Evolutionary conservation across 2,113 vertebrate genomes (phyloP).

Genomic region (Murina feae): DNA sequence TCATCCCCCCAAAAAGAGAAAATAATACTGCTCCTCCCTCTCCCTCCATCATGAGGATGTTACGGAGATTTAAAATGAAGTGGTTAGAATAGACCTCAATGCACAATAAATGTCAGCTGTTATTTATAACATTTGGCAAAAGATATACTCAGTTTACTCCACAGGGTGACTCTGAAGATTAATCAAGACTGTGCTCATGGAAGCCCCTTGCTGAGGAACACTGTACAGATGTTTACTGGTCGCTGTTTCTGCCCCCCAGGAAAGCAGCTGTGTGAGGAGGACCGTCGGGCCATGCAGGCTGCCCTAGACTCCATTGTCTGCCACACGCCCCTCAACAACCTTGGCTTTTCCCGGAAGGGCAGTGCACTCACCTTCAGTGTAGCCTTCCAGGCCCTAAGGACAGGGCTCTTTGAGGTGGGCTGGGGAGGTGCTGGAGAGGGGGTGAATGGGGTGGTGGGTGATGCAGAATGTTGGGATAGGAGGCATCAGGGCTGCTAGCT

Average conservation of each 20-base stretch:
- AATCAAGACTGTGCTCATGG: background rate
- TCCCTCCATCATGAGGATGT: background rate
- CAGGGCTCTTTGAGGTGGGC: constrained; percentile 91
- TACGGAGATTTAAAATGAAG: background rate
- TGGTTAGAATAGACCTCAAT: background rate
- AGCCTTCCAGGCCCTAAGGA: constrained; percentile 90
- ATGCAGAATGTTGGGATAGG: background rate
- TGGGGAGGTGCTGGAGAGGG: background rate
- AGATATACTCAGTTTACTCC: background rate
- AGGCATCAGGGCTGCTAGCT: background rate
- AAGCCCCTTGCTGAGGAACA: background rate
- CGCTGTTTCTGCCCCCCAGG: constrained; percentile 55
- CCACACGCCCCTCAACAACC: constrained; percentile 82
- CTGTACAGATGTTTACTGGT: background rate
- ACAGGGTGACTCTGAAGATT: background rate
- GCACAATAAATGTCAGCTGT: background rate
- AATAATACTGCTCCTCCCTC: background rate
- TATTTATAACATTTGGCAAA: background rate
- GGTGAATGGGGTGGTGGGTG: background rate
- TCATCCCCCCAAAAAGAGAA: background rate
- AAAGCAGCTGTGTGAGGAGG: constrained; percentile 75
- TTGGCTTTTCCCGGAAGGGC: constrained; percentile 91
- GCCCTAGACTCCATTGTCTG: constrained; percentile 79
- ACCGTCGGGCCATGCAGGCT: constrained; percentile 72
- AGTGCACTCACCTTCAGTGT: constrained; percentile 91